These are phyloP conservation scores for Parnassius mnemosyne DNA, from an alignment of 2,888 invertebrate genomes.

Conservation along the genomic window DNA sequence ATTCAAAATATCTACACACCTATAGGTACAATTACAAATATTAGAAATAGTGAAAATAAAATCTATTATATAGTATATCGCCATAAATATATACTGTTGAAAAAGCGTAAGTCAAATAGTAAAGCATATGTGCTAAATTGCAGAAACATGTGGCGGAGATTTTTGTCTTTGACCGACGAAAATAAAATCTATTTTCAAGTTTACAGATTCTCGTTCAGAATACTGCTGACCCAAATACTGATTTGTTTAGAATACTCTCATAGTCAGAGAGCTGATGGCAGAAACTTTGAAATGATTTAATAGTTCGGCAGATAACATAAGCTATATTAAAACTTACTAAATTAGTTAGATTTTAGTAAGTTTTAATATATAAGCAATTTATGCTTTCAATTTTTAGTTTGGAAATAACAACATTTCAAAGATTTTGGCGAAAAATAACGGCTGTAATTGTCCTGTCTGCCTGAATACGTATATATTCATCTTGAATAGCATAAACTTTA, in stretches of 20 bases:
- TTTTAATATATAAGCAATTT: too few species aligned
- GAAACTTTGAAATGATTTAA: slow-evolving; percentile 38
- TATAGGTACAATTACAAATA: too few species aligned
- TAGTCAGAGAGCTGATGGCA: slow-evolving; percentile 39
- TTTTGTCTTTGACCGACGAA: slow-evolving; percentile 50
- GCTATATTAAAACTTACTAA: too few species aligned
- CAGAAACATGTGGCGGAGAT: slow-evolving; percentile 28
- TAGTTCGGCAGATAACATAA: too few species aligned
- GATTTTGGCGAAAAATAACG: too few species aligned
- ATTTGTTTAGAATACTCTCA: slow-evolving; percentile 50
- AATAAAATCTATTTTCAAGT: slow-evolving; percentile 75
- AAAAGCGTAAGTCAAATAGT: slow-evolving; percentile 5
- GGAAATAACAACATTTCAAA: too few species aligned
- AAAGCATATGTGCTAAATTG: slow-evolving; percentile 35
- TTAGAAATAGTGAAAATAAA: too few species aligned
- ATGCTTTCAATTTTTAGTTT: too few species aligned
- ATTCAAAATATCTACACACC: slow-evolving; percentile 34
- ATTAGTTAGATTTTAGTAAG: too few species aligned
- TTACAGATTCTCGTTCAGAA: slow-evolving; percentile 59
- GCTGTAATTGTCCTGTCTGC: too few species aligned
- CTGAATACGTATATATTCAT: too few species aligned
- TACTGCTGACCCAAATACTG: slow-evolving; percentile 67
- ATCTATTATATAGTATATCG: slow-evolving; percentile 11
- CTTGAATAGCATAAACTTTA: too few species aligned
- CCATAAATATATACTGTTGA: slow-evolving; percentile 3